Base-by-base conservation (phyloP, 2,888 invertebrate genomes). In the Archips crataeganus region DNA sequence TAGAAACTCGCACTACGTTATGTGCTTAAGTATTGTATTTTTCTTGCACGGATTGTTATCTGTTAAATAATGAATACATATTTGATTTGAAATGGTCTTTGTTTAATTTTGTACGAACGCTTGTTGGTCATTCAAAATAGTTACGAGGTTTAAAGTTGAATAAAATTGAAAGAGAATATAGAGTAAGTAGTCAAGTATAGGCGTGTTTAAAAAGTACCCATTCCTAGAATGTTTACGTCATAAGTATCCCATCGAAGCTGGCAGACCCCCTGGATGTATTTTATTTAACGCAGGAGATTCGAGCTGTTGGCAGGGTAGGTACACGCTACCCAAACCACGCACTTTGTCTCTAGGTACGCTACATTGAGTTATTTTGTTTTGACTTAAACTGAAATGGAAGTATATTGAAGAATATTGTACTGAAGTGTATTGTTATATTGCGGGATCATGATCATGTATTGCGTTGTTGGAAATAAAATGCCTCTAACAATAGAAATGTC, bases 1-100 rank as follows among this genome's bases (percentile, higher is more conserved):
- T 71, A 32, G 49, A 66, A 71, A 74, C 45, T 61, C 42, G 49
- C 59, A 73, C 67, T 67, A 51, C 13, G 47, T 70, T 11, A 13
- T 42, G 32, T 23, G 23, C 54, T 32, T 64, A n/a, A n/a, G n/a
- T n/a, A 13, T 47, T n/a, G 54, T 57, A 66, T 42, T 67, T 67
- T 42, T 32, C 42, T 67, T 54, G 51, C 39, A 51, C 23, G 45
- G 11, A 34, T 63, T 42, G n/a, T 62, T 63, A 5, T 42, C 36
- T 32, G 51, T 57, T 63, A 63, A 42, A 54, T 57, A 54, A 70
- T 39, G 11, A 63, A 45, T 59, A 47, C 49, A 51, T 51, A 51
- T 51, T 49, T 34, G 42, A 57, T 57, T 34, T 47, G 34, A 36
- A 57, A 57, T 64, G 63, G 15, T 42, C 49, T 47, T 69, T 69